phyloP scores from a whole-genome alignment of 2,888 invertebrate species.

The Metalampra italica region DNA sequence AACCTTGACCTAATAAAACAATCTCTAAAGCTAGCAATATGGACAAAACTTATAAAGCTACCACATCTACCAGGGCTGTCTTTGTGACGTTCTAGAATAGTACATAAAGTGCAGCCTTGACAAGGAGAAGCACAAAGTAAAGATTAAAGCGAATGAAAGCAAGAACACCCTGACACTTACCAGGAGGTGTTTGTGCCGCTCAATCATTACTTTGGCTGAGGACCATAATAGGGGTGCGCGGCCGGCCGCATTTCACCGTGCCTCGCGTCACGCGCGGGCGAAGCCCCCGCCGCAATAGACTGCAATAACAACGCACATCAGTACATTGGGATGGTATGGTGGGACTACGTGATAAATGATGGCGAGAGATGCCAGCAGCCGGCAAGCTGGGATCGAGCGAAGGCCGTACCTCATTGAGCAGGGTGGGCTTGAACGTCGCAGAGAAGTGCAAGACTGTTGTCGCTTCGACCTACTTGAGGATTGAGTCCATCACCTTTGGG shows the following conservation, averaged over 20 bases:
- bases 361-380: constrained; percentile 68
- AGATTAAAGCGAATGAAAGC: constrained; percentile 75
- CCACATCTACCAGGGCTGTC: constrained; percentile 28
- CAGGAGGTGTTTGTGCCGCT: constrained; percentile 73
- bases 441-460: constrained; percentile 80
- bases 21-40: constrained; percentile 26
- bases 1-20: constrained; percentile 16
- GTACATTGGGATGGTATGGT: constrained; percentile 63
- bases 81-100: constrained; percentile 15
- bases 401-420: constrained; percentile 87
- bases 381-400: constrained; percentile 34
- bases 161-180: constrained; percentile 78
- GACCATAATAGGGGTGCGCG: constrained; percentile 59
- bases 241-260: constrained; percentile 75
- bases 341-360: constrained; percentile 71
- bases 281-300: constrained; percentile 65
- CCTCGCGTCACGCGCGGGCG: constrained; percentile 66
- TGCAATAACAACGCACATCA: constrained; percentile 75
- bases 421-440: constrained; percentile 90
- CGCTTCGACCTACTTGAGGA: constrained; percentile 67
- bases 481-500: constrained; percentile 82
- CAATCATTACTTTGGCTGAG: constrained; percentile 76
- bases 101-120: constrained; percentile 45
- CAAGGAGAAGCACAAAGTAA: constrained; percentile 74
- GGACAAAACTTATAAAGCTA: constrained; percentile 33